Percentiles rank a stretch among this genome's conserved stretches.
phyloP scores from a whole-genome alignment of 92 coral and sea anemone genomes.

The Zoanthus gigantus region DNA sequence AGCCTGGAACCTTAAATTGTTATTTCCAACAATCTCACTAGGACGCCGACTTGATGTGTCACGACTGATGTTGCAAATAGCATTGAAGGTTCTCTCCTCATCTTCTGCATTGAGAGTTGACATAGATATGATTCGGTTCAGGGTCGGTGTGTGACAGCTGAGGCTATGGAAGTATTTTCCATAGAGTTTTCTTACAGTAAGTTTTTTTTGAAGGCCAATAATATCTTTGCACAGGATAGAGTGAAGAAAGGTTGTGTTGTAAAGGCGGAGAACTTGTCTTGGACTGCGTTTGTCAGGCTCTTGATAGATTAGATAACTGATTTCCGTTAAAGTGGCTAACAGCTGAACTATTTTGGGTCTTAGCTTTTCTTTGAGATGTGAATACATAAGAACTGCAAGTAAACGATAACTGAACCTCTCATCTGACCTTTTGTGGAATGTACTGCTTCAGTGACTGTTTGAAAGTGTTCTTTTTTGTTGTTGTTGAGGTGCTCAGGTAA shows the following conservation, averaged over 20 bases:
- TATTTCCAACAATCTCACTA: constrained; percentile 52
- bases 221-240: constrained; percentile 30
- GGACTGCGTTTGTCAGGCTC: constrained; percentile 18
- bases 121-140: constrained; percentile 19
- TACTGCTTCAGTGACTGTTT: not conserved
- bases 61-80: constrained; percentile 56
- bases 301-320: not conserved
- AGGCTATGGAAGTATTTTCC: constrained; percentile 54
- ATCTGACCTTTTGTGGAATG: not conserved
- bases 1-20: constrained; percentile 45
- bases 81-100: constrained; percentile 48
- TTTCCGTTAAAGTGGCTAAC: not conserved
- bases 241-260: constrained; percentile 53
- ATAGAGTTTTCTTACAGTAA: constrained; percentile 55
- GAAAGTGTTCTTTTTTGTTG: not conserved
- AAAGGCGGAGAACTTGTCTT: constrained; percentile 38
- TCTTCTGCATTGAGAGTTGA: constrained; percentile 51
- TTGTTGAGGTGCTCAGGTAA: not conserved
- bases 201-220: constrained; percentile 37
- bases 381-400: not conserved
- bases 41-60: constrained; percentile 56
- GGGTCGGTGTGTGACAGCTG: constrained; percentile 44
- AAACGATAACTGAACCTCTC: not conserved
- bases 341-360: not conserved
- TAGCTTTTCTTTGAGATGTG: not conserved